Conservation (phyloP, 2,113 vertebrate genomes). For the Mus musculus region GRCm39 chr14:107147001-107147500, state of each 20-base stretch:
- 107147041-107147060: too few species aligned
- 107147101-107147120: too few species aligned
- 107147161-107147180: not conserved
- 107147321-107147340: not conserved
- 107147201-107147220: not conserved
- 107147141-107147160: too few species aligned
- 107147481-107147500: not conserved
- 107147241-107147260: not conserved
- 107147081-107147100: too few species aligned
- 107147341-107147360: not conserved
- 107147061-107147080: too few species aligned
- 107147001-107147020: too few species aligned
- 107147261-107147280: not conserved
- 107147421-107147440: not conserved
- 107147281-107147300: not conserved
- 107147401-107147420: not conserved
- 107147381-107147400: not conserved
- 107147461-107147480: not conserved
- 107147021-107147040: too few species aligned
- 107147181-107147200: not conserved
- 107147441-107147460: not conserved
- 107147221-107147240: not conserved
- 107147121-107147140: too few species aligned
- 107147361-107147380: not conserved
- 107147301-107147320: not conserved